A percentile compares a stretch with the other conserved stretches of the same genome.
Evolutionary conservation across 1,140 invertebrate species (phyloP).

Genomic region (Colletes latitarsis): DNA sequence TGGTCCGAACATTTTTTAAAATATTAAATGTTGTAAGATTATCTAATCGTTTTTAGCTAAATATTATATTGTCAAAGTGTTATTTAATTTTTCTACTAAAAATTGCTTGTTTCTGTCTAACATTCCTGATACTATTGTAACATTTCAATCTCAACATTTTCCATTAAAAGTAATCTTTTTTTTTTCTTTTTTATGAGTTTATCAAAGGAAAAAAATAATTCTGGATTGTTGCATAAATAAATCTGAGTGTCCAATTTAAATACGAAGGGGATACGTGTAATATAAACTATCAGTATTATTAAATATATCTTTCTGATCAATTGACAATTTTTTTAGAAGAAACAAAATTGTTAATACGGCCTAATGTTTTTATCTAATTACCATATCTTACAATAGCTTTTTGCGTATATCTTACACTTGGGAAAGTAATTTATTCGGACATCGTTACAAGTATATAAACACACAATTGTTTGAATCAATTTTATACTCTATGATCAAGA

Average conservation of each 20-base stretch:
- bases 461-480: neutral
- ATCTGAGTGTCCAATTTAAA: neutral
- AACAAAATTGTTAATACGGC: neutral
- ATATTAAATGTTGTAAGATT: neutral
- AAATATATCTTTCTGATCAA: neutral
- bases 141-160: neutral
- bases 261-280: neutral
- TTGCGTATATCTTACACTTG: neutral
- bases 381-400: neutral
- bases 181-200: neutral
- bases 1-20: neutral
- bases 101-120: neutral
- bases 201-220: neutral
- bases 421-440: neutral
- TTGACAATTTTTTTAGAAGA: too few species aligned
- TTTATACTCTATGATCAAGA: constrained; percentile 33
- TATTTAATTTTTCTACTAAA: neutral
- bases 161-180: neutral
- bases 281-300: neutral
- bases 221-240: neutral
- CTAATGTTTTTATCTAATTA: neutral
- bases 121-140: neutral
- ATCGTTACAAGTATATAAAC: neutral
- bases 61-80: neutral
- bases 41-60: neutral